These are phyloP conservation scores for Brachionus paranguensis DNA, from an alignment of 1,140 invertebrate genomes.

Conservation along the genomic window DNA sequence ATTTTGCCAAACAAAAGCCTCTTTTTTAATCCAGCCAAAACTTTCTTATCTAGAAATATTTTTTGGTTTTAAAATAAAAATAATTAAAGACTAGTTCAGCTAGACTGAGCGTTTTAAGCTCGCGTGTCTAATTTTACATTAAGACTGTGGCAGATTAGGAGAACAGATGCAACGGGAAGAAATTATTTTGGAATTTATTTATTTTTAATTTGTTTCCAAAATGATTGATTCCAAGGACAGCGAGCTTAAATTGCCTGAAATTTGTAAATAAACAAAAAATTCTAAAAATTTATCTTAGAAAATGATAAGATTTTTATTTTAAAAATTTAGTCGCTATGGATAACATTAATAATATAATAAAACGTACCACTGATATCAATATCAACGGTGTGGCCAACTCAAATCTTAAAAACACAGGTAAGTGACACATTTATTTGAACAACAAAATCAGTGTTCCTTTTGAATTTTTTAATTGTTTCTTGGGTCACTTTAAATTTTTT, in stretches of 20 bases:
- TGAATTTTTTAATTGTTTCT: too few species aligned
- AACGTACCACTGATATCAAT: slow-evolving; percentile 17
- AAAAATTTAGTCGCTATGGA: slow-evolving; percentile 10
- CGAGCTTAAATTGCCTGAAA: not conserved
- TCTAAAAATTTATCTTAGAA: not conserved
- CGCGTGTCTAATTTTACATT: not conserved
- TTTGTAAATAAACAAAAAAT: not conserved
- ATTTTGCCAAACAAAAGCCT: not conserved
- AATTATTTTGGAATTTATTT: not conserved
- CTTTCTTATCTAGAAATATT: too few species aligned
- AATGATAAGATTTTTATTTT: not conserved
- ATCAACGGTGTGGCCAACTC: not conserved
- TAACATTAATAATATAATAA: slow-evolving; percentile 27
- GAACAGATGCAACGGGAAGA: not conserved
- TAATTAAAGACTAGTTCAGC: not conserved
- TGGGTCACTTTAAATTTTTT: too few species aligned
- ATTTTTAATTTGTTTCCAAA: not conserved
- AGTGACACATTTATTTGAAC: not conserved
- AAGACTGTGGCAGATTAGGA: not conserved
- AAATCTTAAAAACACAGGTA: not conserved
- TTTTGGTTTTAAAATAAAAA: not conserved
- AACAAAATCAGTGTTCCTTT: too few species aligned
- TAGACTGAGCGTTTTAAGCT: not conserved
- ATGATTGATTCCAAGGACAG: not conserved
- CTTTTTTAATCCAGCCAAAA: not conserved